Conservation (phyloP, 2,888 invertebrate species). For the Drosophila mulleri region DNA sequence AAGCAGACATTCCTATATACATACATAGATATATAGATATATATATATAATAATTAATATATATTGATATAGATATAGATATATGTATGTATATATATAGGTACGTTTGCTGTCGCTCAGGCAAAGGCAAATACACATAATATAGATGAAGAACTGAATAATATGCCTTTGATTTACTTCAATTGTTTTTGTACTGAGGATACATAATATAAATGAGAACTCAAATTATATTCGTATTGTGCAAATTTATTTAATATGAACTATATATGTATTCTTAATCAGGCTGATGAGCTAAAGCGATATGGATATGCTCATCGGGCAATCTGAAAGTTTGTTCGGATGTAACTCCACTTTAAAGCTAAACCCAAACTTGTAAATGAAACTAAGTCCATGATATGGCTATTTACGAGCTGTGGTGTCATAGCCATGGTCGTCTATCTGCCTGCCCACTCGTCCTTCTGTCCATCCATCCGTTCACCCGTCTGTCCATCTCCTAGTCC, state of each 20-base stretch:
- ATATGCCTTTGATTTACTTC: not conserved
- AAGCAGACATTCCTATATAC: not conserved
- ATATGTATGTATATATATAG: not conserved
- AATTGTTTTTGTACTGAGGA: not conserved
- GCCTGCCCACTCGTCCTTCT: too few relatives aligned
- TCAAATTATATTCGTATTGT: not conserved
- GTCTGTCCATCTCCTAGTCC: too few relatives aligned
- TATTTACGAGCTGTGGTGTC: too few relatives aligned
- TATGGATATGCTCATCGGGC: too few relatives aligned
- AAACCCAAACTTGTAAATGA: too few relatives aligned
- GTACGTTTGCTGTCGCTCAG: not conserved
- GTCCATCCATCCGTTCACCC: too few relatives aligned
- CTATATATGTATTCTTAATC: not conserved
- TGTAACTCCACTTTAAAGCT: too few relatives aligned
- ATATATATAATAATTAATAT: conserved; percentile 3
- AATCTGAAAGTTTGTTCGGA: too few relatives aligned
- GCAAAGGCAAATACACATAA: not conserved
- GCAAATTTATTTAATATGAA: not conserved
- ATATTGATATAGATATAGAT: not conserved
- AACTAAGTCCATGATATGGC: too few relatives aligned
- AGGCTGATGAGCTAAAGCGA: not conserved
- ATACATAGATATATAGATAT: conserved; percentile 1
- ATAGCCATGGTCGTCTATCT: too few relatives aligned
- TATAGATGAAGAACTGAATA: not conserved
- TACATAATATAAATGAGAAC: not conserved